Conservation (phyloP, 2,113 vertebrate genomes). For the Bostrychus sinensis region DNA sequence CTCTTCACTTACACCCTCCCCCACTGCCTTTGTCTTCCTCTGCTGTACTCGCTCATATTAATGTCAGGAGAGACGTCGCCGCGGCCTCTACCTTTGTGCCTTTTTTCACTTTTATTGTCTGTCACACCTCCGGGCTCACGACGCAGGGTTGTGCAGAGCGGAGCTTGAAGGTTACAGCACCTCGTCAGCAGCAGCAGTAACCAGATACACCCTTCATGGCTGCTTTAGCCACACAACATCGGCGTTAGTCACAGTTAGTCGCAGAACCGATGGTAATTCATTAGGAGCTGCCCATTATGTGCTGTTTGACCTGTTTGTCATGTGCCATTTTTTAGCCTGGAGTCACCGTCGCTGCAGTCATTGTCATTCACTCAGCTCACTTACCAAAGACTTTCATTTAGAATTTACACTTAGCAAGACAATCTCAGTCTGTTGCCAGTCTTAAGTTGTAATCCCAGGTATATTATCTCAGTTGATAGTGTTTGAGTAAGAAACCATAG, state of each 20-base stretch:
- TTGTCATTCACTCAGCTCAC: no score
- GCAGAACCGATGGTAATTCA: constrained; percentile 32
- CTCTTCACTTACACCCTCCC: constrained; percentile 29
- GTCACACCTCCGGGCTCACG: constrained; percentile 68
- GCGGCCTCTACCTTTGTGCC: constrained; percentile 33
- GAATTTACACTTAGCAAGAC: no score
- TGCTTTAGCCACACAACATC: constrained; percentile 51
- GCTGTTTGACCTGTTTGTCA: constrained; percentile 18
- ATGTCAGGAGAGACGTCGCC: constrained; percentile 52
- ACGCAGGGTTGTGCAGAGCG: constrained; percentile 37
- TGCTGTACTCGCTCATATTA: constrained; percentile 38
- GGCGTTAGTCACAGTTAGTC: constrained; percentile 40
- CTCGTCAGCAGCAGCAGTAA: constrained; percentile 31
- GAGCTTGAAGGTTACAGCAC: constrained; percentile 62
- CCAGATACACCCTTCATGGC: constrained; percentile 52
- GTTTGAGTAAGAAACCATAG: no score
- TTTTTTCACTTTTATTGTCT: constrained; percentile 65
- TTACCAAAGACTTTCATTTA: no score
- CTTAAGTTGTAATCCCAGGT: no score
- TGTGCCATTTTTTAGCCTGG: not conserved
- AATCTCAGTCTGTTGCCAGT: no score
- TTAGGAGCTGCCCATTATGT: constrained; percentile 1
- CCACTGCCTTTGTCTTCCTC: constrained; percentile 18
- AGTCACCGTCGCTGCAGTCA: no score
- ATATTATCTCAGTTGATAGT: no score